Evolutionary conservation across 2,797 vertebrate genomes (phyloP), one percentile per base, ranked within the genome.

Genomic region (Syngnathus acus): DNA sequence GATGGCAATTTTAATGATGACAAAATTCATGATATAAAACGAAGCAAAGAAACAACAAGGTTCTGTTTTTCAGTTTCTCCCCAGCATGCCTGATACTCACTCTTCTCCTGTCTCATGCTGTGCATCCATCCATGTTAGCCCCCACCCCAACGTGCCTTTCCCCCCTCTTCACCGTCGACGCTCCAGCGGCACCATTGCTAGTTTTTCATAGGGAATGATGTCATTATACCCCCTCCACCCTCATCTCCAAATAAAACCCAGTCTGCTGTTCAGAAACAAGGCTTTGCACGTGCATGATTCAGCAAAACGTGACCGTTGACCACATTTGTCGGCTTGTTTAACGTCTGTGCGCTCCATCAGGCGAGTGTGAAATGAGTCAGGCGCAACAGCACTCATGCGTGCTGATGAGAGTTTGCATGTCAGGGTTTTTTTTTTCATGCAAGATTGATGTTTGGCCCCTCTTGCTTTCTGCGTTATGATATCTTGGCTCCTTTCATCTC

Each of bases 221-320:
- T 82, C 80, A 76, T 6, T 54, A 54, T 53, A 62, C 63, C 47
- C 38, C 69, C 66, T 59, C 45, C 38, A 26, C 59, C 54, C 50
- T 69, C 63, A 16, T 67, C 73, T 66, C 69, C 61, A 76, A 75
- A 80, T 50, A 75, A 70, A 74, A 64, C 4, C 63, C 50, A 4
- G 39, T 66, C 65, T 76, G 74, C 66, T 66, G 59, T 75, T 69
- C 23, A 40, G 73, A 63, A 74, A 71, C 60, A 68, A 65, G 54
- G 10, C 21, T 4, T 1, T 23, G 73, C n/a, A 3, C 37, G 68
- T 77, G 81, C 71, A 76, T 88, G 84, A 87, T 75, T 86, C 84
- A 86, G 82, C 82, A 82, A 84, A 86, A 87, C 77, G 80, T 86
- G 81, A 86, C 82, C 58, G 71, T 74, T 80, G 80, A 86, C 84